Evolutionary conservation across 1,140 invertebrate species (phyloP), one percentile per base, ranked within the genome.

Genomic region (Ceratina calcarata): DNA sequence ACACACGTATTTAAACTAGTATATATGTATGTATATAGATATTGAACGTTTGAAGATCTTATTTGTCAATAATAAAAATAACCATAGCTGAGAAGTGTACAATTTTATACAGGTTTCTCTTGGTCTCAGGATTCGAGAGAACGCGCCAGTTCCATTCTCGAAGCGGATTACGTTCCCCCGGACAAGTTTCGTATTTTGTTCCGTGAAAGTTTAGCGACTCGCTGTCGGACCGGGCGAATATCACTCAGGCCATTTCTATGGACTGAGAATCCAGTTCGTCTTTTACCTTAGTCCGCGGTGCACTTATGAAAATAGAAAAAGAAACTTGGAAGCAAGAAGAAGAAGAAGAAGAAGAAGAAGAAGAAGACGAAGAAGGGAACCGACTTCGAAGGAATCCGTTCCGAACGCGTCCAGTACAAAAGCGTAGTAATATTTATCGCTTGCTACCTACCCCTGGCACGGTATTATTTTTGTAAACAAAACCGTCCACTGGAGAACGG

Each of bases 201-300:
- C 57, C 57, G 16, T 20, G 20, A 13, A 73, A 80, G 67, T 84
- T 80, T 27, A 55, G 22, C 58, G 65, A 53, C 61, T 67, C 60
- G 58, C 53, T 69, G 64, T 78, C 76, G 67, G 51, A 20, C 72
- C 37, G 67, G 51, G 27, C 60, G 77, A 84, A 73, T 84, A 73
- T 84, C 83, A 72, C 64, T 24, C 78, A 27, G 51, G 68, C 49
- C 72, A 69, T 81, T 84, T 68, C 78, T 62, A 71, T 57, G 51
- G 65, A 85, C 61, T 64, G 49, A 53, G 49, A 75, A 71, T 79
- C 32, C 65, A 57, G 20, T 64, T 45, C 55, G 78, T 24, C 65
- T 83, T 80, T 68, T 13, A 49, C 67, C 62, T 53, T 22, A 10
- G 3, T 32, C 16, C 55, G 55, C 57, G 22, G 51, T 57, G 24